Conservation (phyloP, 2,113 vertebrate genomes). For the Eclectus roratus region DNA sequence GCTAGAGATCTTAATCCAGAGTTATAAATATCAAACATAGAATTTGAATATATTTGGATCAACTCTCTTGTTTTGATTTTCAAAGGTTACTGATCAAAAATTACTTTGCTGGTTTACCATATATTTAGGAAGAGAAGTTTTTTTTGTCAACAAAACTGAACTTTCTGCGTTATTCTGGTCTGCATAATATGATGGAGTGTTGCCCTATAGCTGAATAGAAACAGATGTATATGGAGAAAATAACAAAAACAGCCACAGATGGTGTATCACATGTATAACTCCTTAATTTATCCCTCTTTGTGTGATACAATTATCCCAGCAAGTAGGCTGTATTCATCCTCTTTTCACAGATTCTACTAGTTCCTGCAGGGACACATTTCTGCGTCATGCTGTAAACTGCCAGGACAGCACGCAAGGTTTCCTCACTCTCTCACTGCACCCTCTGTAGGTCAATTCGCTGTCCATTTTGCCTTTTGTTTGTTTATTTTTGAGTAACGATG, state of each 20-base stretch:
- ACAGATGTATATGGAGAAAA: conserved; percentile 71
- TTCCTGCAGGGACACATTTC: conserved; percentile 23
- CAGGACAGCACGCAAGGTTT: neutral
- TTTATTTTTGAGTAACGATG: neutral
- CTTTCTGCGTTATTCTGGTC: conserved; percentile 64
- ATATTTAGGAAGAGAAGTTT: conserved; percentile 43
- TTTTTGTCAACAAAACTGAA: conserved; percentile 49
- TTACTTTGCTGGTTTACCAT: conserved; percentile 17
- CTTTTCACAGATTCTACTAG: conserved; percentile 36
- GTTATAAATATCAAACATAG: conserved; percentile 18
- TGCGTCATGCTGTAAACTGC: neutral
- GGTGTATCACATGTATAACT: conserved; percentile 66
- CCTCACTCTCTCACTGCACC: neutral
- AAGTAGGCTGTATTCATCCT: conserved; percentile 53
- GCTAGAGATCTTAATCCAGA: neutral
- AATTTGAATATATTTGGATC: conserved; percentile 27
- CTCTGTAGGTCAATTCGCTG: neutral
- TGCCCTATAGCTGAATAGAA: conserved; percentile 73
- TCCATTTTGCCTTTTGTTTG: neutral
- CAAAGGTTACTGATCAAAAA: conserved; percentile 51
- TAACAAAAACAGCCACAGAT: conserved; percentile 75
- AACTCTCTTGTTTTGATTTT: conserved; percentile 14
- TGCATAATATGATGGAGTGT: conserved; percentile 72
- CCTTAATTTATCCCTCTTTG: conserved; percentile 74
- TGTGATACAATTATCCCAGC: conserved; percentile 34